These are phyloP conservation scores for Pogonophryne albipinna DNA, from an alignment of 2,797 vertebrate species.

Conservation along the genomic window DNA sequence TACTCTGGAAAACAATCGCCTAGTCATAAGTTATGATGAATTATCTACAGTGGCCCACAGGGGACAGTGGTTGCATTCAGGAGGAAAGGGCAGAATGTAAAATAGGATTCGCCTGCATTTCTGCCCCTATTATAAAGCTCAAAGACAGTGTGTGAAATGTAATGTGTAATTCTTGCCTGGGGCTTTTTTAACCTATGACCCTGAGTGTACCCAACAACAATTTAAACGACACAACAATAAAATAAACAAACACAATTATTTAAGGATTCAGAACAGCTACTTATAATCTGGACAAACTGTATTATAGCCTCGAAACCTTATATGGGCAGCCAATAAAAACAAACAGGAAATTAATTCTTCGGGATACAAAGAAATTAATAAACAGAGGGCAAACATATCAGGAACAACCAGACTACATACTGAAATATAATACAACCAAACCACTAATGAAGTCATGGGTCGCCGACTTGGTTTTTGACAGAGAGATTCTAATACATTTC, in stretches of 20 bases:
- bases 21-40: slow-evolving; percentile 51
- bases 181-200: slow-evolving; percentile 34
- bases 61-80: slow-evolving; percentile 47
- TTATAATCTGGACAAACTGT: neutral
- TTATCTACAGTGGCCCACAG: slow-evolving; percentile 50
- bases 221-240: slow-evolving; percentile 23
- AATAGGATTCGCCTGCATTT: slow-evolving; percentile 12
- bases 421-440: neutral
- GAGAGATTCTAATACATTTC: too few species aligned
- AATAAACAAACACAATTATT: slow-evolving; percentile 15
- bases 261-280: slow-evolving; percentile 24
- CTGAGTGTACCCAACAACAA: neutral
- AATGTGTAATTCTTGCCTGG: slow-evolving; percentile 4
- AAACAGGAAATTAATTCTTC: slow-evolving; percentile 23
- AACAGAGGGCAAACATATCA: neutral
- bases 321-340: neutral
- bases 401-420: neutral
- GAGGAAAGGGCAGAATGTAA: slow-evolving; percentile 48
- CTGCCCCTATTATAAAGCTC: neutral
- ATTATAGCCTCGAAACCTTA: slow-evolving; percentile 1
- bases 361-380: neutral
- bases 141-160: slow-evolving; percentile 11
- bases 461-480: too few species aligned
- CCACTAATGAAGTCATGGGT: neutral
- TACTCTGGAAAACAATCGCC: slow-evolving; percentile 43